Conservation (phyloP, 35 echinoderm and acorn worm genomes). For the Lytechinus variegatus region DNA sequence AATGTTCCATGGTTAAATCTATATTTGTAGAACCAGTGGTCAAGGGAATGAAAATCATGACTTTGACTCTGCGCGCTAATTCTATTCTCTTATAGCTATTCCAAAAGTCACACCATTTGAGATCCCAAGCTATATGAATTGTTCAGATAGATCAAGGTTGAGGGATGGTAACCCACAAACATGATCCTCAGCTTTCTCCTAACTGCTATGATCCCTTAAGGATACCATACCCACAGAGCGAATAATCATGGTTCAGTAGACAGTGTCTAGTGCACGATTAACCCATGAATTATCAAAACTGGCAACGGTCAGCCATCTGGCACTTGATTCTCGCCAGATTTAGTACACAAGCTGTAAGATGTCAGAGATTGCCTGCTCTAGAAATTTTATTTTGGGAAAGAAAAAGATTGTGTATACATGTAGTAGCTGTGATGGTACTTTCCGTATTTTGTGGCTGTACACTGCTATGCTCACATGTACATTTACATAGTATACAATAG, state of each 20-base stretch:
- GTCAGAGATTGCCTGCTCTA: background rate
- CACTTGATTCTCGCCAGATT: background rate
- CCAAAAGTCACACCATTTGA: background rate
- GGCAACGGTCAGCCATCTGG: background rate
- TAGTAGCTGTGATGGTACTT: background rate
- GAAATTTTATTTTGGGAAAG: background rate
- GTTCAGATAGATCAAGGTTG: background rate
- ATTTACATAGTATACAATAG: no score
- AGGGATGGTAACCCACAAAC: background rate
- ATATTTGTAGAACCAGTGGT: no score
- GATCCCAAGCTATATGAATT: background rate
- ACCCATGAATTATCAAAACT: conserved; percentile 19
- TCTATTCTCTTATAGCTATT: background rate
- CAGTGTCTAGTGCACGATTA: conserved; percentile 1
- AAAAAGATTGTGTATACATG: background rate
- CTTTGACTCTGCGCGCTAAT: no score
- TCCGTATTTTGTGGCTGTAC: no score
- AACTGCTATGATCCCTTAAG: background rate
- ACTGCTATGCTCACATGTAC: no score
- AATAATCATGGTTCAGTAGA: conserved; percentile 1
- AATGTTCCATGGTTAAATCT: no score
- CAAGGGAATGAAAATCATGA: no score
- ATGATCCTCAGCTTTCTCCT: background rate
- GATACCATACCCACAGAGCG: background rate
- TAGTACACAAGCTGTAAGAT: background rate